phyloP scores from a whole-genome alignment of 2,888 invertebrate genomes.

The Drosophila limbata region DNA sequence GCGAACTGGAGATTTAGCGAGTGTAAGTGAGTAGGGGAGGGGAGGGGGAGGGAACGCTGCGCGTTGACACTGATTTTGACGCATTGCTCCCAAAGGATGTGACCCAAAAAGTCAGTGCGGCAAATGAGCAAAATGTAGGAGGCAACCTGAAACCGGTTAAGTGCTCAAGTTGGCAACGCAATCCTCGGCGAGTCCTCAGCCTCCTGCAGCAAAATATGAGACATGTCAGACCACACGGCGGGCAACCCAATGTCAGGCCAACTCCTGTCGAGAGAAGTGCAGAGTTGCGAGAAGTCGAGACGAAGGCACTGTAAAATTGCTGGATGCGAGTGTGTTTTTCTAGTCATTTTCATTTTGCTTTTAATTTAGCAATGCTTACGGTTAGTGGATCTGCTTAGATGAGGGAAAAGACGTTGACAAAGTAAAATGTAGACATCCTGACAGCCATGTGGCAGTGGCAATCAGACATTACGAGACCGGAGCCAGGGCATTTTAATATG shows the following conservation, averaged over 20 bases:
- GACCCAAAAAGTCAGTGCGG: slow-evolving; percentile 82
- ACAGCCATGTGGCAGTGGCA: slow-evolving; percentile 66
- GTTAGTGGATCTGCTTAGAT: slow-evolving; percentile 27
- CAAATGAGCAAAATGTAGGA: slow-evolving; percentile 75
- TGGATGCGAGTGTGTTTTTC: slow-evolving; percentile 45
- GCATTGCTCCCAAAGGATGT: slow-evolving; percentile 83
- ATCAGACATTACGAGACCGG: slow-evolving; percentile 62
- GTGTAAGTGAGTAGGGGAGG: slow-evolving; percentile 2
- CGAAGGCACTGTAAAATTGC: slow-evolving; percentile 26
- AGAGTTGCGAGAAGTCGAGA: slow-evolving; percentile 6
- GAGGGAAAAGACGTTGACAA: slow-evolving; percentile 51
- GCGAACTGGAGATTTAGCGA: neutral
- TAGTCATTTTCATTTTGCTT: slow-evolving; percentile 54
- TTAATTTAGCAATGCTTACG: slow-evolving; percentile 56
- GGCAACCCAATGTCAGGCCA: slow-evolving; percentile 29
- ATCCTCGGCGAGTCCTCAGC: slow-evolving; percentile 37
- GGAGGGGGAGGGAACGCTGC: slow-evolving; percentile 46
- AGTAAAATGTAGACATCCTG: slow-evolving; percentile 69
- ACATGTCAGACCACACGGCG: slow-evolving; percentile 59
- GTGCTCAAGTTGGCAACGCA: slow-evolving; percentile 64
- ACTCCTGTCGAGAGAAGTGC: neutral
- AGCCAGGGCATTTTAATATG: slow-evolving; percentile 70
- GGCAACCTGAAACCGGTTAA: slow-evolving; percentile 73
- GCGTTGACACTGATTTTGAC: slow-evolving; percentile 84
- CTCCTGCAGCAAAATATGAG: slow-evolving; percentile 65